Evolutionary conservation across 2,113 vertebrate species (phyloP), one percentile per base, ranked within the genome.

Genomic region (Malurus melanocephalus): DNA sequence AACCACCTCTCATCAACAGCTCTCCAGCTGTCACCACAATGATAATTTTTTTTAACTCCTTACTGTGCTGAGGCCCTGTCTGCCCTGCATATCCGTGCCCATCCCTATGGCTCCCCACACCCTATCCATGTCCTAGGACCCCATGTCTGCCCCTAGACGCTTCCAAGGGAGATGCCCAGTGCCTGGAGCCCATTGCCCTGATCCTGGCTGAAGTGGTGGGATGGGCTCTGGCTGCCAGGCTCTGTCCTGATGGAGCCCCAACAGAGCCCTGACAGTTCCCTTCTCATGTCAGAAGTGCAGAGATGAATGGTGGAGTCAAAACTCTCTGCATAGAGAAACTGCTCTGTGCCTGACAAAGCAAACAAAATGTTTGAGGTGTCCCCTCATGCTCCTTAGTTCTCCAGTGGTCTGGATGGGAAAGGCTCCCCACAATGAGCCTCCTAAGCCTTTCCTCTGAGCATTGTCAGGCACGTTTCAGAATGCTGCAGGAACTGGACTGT

Each of bases 51-150:
- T 86, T 78, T 30, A 77, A n/a, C 2, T 61, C n/a, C 23, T 80
- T 46, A 40, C 49, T 55, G 61, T 7, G 38, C 14, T 26, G 38
- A 48, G 52, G 33, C 18, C 32, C 16, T 1, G 1, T 28, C 24
- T 46, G 21, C 7, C 11, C 22, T 64, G 40, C 26, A 26, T 8
- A 6, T 7, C 15, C 2, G 22, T 83, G 26, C 10, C 19, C 5
- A 15, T 4, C 5, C 13, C 24, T 2, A 7, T 33, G 38, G 11
- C 14, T 71, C 4, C 0, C 9, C 46, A 4, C 1, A 15, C 2
- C 5, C 43, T 17, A 5, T 22, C 27, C 46, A 13, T 6, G 19
- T 48, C 21, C 74, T 32, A 24, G 28, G 38, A 51, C 10, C 7
- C 53, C 21, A 11, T 0, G 0, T 10, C 61, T 51, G 32, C 32